Evolutionary conservation across 2,113 vertebrate species (phyloP), one percentile per base, ranked within the genome.

Genomic region (Mohoua ochrocephala): DNA sequence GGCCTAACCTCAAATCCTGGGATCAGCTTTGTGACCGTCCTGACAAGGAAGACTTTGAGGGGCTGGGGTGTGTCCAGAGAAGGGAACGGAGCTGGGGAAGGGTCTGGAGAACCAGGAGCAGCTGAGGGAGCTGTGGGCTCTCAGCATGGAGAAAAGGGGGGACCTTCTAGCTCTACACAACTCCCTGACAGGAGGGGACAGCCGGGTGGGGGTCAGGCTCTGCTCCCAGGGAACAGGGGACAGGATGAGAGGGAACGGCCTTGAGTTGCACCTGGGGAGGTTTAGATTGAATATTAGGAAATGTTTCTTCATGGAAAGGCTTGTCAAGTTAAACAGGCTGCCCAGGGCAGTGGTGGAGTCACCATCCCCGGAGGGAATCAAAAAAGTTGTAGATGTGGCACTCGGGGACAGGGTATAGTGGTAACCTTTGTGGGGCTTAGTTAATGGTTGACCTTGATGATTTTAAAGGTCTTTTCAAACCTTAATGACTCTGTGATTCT

Each of bases 151-250:
- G n/a, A n/a, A 91, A 11, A 64, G 21, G 27, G 18, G 13, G 39
- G 3, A 28, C 22, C 42, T 37, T 28, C 1, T 49, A 3, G 1
- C 35, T 53, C 30, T 27, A 16, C 57, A 13, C 11, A 53, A 15
- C 9, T 39, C 7, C 31, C 28, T 65, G 67, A 65, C 11, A 73
- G 12, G 44, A 65, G 21, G 16, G 1, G 41, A 13, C 30, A 42
- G 10, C 1, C 1, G 7, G 42, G 23, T 26, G 13, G 3, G 10
- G 1, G 2, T 19, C 0, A 0, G 10, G 23, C 44, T 70, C 31
- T 56, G n/a, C 26, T 71, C 37, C 11, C 35, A 26, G 13, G 14
- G 26, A n/a, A 39, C 15, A 30, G 28, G 19, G 18, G 10, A 27
- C 11, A 75, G 42, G 31, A 57, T 1, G 8, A 24, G 15, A 84